These are phyloP conservation scores for Hippocampus barbouri DNA, from an alignment of 2,113 vertebrate species.

Conservation along the genomic window DNA sequence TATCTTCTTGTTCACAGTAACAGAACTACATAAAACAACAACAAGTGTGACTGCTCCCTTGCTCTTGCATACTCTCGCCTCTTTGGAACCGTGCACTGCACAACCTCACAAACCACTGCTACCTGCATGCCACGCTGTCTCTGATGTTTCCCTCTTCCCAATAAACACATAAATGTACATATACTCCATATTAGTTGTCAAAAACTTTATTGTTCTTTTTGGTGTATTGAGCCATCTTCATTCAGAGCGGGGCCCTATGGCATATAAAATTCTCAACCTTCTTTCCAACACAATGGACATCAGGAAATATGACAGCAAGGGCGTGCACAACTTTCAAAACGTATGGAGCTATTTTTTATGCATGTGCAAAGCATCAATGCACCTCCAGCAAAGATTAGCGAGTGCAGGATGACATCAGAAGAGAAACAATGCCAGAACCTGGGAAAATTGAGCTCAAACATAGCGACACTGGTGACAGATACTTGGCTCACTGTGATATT, in stretches of 20 bases:
- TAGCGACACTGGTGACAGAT: too few species aligned
- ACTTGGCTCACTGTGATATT: too few species aligned
- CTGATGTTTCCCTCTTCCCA: background rate
- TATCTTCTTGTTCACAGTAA: background rate
- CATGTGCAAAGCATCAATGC: background rate
- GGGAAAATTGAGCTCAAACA: too few species aligned
- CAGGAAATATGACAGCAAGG: background rate
- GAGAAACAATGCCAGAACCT: background rate
- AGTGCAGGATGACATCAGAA: background rate
- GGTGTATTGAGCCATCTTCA: background rate
- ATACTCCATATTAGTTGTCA: background rate
- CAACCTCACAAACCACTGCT: background rate
- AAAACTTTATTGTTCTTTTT: background rate
- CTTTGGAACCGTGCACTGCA: background rate
- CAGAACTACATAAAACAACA: background rate
- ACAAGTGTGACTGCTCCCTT: background rate
- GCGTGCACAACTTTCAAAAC: background rate
- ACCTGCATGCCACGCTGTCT: background rate
- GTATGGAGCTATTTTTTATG: background rate
- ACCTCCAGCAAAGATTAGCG: background rate
- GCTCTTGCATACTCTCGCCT: background rate
- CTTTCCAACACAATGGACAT: background rate
- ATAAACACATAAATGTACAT: background rate
- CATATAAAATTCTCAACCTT: background rate
- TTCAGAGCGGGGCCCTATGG: background rate